These are phyloP conservation scores for Paragorgia papillata DNA, from an alignment of 92 coral and sea anemone genomes.

Conservation along the genomic window DNA sequence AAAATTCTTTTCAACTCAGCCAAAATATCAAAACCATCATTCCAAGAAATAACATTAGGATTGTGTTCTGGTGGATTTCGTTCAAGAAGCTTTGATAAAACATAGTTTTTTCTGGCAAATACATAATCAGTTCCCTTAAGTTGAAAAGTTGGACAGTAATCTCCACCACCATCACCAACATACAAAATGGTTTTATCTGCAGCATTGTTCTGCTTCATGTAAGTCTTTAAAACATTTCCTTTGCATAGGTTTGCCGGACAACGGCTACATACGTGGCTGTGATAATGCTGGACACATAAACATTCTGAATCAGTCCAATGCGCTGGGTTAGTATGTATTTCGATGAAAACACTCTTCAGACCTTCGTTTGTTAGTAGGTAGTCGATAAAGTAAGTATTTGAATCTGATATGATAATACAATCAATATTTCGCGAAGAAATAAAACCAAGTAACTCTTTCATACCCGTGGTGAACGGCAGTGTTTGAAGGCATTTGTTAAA, in stretches of 20 bases:
- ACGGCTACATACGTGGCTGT: constrained; percentile 64
- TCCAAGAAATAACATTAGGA: constrained; percentile 80
- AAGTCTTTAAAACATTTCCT: constrained; percentile 62
- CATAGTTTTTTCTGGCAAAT: constrained; percentile 78
- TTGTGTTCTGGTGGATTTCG: constrained; percentile 37
- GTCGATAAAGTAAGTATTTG: constrained; percentile 87
- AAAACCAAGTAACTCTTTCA: constrained; percentile 83
- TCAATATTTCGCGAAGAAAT: constrained; percentile 54
- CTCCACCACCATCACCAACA: constrained; percentile 92
- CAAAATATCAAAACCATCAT: constrained; percentile 79
- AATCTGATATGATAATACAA: constrained; percentile 84
- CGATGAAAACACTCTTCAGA: constrained; percentile 55
- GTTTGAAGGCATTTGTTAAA: constrained; percentile 78
- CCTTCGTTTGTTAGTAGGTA: constrained; percentile 69
- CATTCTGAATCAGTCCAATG: constrained; percentile 68
- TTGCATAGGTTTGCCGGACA: constrained; percentile 91
- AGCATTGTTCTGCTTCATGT: constrained; percentile 42
- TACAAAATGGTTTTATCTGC: constrained; percentile 57
- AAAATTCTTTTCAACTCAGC: constrained; percentile 43
- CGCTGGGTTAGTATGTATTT: constrained; percentile 86
- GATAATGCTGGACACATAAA: constrained; percentile 67
- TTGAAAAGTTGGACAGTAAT: constrained; percentile 79
- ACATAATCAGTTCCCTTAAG: constrained; percentile 59
- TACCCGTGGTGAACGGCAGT: constrained; percentile 77
- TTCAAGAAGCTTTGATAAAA: constrained; percentile 53